phyloP scores from a whole-genome alignment of 2,888 invertebrate genomes.

The Eristalis arbustorum region DNA sequence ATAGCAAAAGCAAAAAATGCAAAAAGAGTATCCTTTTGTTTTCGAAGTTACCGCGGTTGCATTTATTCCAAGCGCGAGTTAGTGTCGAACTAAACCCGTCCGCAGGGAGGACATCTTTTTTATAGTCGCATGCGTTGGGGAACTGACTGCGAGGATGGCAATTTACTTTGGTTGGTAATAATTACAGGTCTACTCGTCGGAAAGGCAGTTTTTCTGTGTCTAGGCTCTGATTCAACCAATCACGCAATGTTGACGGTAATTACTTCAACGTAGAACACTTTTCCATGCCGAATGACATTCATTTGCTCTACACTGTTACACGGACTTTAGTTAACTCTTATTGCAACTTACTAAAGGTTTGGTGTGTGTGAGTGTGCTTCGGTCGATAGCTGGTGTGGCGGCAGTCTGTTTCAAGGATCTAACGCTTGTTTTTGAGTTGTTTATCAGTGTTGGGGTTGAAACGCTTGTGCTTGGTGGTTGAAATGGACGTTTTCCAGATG shows the following conservation, averaged over 20 bases:
- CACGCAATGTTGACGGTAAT: slow-evolving; percentile 81
- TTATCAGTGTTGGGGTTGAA: slow-evolving; percentile 32
- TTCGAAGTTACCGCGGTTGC: not conserved
- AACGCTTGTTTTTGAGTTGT: slow-evolving; percentile 35
- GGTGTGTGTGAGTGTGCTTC: not conserved
- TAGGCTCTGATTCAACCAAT: slow-evolving; percentile 79
- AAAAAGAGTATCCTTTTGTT: not conserved
- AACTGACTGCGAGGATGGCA: slow-evolving; percentile 27
- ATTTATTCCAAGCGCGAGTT: slow-evolving; percentile 28
- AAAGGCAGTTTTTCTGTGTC: slow-evolving; percentile 61
- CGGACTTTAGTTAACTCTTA: slow-evolving; percentile 79
- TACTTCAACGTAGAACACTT: slow-evolving; percentile 78
- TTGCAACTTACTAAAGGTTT: slow-evolving; percentile 47
- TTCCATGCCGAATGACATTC: slow-evolving; percentile 76
- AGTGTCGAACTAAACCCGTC: slow-evolving; percentile 32
- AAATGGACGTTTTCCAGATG: slow-evolving; percentile 35
- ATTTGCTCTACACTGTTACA: slow-evolving; percentile 77
- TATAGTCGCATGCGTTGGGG: slow-evolving; percentile 42
- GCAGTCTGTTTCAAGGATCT: slow-evolving; percentile 16
- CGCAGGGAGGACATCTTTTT: slow-evolving; percentile 27
- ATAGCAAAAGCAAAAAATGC: not conserved
- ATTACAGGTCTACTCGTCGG: slow-evolving; percentile 47
- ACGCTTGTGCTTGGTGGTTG: slow-evolving; percentile 41
- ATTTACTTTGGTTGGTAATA: slow-evolving; percentile 51
- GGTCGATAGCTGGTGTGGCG: not conserved